Conservation (phyloP, 1,140 invertebrate species). For the Chlorops oryzae region DNA sequence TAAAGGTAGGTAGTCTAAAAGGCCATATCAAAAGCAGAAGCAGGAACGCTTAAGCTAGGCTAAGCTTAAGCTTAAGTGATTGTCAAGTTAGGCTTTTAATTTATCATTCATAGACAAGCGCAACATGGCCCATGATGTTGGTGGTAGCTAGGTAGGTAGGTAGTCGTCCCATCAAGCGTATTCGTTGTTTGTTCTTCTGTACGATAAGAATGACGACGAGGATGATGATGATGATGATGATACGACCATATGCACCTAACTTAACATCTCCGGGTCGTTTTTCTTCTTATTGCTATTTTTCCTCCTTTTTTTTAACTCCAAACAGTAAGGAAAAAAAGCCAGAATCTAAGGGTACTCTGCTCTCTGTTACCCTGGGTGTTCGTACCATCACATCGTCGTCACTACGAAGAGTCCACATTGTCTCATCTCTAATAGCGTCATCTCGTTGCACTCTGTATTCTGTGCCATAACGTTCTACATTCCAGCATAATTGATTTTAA, state of each 20-base stretch:
- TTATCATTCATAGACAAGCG: conserved; percentile 47
- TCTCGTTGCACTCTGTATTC: conserved; percentile 6
- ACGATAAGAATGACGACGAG: not conserved
- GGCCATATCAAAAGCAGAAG: too few relatives aligned
- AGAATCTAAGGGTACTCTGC: not conserved
- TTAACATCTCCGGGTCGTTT: conserved; percentile 2
- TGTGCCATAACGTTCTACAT: conserved; percentile 38
- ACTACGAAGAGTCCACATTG: not conserved
- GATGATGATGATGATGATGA: conserved; percentile 1
- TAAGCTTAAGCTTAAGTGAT: conserved; percentile 48
- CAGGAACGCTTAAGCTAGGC: too few relatives aligned
- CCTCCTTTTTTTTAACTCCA: not conserved
- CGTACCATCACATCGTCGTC: conserved; percentile 10
- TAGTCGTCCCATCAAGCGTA: not conserved
- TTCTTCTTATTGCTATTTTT: not conserved
- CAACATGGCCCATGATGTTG: not conserved
- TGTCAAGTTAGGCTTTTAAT: conserved; percentile 49
- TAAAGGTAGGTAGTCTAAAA: too few relatives aligned
- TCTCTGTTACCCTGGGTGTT: conserved; percentile 29
- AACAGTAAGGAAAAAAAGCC: not conserved
- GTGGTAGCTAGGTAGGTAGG: conserved; percentile 3
- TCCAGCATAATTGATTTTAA: conserved; percentile 48
- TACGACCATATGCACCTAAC: not conserved
- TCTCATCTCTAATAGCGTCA: not conserved
- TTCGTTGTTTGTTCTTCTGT: conserved; percentile 1